Evolutionary conservation across 2,113 vertebrate species (phyloP).

Genomic region (Channa maculata): DNA sequence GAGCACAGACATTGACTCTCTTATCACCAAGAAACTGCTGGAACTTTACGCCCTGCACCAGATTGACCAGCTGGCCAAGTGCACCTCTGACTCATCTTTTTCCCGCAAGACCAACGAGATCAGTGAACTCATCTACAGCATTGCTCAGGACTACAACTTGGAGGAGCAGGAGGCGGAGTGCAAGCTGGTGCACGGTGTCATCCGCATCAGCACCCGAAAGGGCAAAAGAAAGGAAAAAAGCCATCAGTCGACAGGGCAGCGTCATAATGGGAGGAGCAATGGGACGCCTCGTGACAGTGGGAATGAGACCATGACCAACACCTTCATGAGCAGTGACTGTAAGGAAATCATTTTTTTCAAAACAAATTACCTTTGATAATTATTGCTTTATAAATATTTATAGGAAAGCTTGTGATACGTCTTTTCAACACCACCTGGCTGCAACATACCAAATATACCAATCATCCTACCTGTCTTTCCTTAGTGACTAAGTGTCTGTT

Average conservation of each 20-base stretch:
- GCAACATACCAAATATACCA: constrained; percentile 34
- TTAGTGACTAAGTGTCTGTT: constrained; percentile 61
- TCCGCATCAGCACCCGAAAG: constrained; percentile 97
- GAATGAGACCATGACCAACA: constrained; percentile 93
- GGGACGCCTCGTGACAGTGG: constrained; percentile 91
- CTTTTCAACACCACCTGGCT: neutral
- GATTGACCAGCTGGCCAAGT: constrained; percentile 98
- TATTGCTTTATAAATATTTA: neutral
- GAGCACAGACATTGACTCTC: constrained; percentile 92
- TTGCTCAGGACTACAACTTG: constrained; percentile 97
- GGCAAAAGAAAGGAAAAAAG: constrained; percentile 73
- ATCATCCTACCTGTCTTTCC: constrained; percentile 37
- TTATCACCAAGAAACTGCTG: constrained; percentile 96
- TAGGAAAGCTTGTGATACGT: neutral
- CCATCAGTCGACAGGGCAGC: constrained; percentile 72
- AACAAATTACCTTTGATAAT: neutral
- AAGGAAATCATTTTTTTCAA: constrained; percentile 37
- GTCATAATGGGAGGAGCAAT: constrained; percentile 72
- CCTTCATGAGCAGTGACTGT: constrained; percentile 91
- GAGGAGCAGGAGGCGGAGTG: constrained; percentile 97
- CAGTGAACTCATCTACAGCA: constrained; percentile 97
- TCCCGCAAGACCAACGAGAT: constrained; percentile 98
- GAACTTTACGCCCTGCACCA: constrained; percentile 98
- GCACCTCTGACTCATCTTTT: constrained; percentile 96
- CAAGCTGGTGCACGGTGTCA: constrained; percentile 94